phyloP scores from a whole-genome alignment of 1,140 invertebrate species.

The Leptestheria dahalacensis region DNA sequence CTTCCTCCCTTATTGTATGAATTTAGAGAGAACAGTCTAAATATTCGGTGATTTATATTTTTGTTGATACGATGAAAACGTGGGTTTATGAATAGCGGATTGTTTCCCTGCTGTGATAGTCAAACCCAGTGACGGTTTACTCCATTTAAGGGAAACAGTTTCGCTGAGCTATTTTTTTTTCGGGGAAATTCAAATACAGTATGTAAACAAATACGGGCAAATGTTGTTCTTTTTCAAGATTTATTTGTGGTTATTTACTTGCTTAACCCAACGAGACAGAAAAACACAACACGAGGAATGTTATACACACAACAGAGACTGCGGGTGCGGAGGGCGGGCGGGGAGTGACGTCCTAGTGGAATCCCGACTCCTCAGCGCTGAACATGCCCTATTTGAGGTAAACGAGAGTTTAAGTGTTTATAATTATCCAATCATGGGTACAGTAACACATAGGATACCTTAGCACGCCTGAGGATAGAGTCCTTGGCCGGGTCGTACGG shows the following conservation, averaged over 20 bases:
- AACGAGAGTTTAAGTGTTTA: constrained; percentile 16
- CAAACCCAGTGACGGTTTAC: background rate
- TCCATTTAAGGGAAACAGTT: background rate
- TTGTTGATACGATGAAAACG: too few species aligned
- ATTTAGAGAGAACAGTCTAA: too few species aligned
- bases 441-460: constrained; percentile 46
- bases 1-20: too few species aligned
- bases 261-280: too few species aligned
- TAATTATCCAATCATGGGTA: constrained; percentile 9
- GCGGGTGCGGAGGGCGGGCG: too few species aligned
- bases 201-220: too few species aligned
- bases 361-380: constrained; percentile 27
- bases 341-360: background rate
- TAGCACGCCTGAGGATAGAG: constrained; percentile 86
- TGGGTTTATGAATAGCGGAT: too few species aligned
- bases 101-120: background rate
- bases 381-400: constrained; percentile 36
- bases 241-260: too few species aligned
- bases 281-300: background rate
- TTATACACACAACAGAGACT: too few species aligned
- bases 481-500: constrained; percentile 98
- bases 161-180: background rate
- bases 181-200: background rate
- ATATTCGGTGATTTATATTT: too few species aligned
- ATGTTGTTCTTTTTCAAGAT: too few species aligned